phyloP scores from a whole-genome alignment of 1,140 invertebrate genomes.

The Cyclina sinensis region DNA sequence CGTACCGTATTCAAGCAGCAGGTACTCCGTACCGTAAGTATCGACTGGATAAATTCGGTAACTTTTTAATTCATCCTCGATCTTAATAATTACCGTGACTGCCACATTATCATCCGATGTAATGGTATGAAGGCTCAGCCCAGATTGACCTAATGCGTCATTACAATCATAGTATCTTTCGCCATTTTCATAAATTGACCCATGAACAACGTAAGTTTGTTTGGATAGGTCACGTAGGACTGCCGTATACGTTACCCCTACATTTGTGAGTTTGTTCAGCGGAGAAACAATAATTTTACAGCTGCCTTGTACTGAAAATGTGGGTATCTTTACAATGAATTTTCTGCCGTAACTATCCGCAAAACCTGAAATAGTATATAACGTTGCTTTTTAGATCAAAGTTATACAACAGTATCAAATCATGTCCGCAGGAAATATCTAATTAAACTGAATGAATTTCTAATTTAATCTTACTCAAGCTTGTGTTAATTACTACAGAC shows the following conservation, averaged over 20 bases:
- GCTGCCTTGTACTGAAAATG: background rate
- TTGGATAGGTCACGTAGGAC: background rate
- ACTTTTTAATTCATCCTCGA: background rate
- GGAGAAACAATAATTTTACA: constrained; percentile 13
- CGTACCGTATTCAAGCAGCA: background rate
- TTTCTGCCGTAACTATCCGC: constrained; percentile 45
- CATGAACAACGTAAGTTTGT: background rate
- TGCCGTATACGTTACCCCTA: background rate
- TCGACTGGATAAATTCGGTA: constrained; percentile 19
- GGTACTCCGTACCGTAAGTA: constrained; percentile 2
- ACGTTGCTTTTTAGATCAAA: no score
- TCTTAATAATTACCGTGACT: background rate
- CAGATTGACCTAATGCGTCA: background rate
- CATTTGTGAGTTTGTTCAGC: background rate
- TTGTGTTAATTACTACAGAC: no score
- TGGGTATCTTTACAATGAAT: background rate
- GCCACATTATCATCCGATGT: constrained; percentile 34
- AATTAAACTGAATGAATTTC: no score
- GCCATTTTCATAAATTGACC: background rate
- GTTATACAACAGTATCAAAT: no score
- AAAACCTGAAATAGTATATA: constrained; percentile 8
- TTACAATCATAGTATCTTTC: background rate
- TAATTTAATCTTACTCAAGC: no score
- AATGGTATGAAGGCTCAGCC: background rate
- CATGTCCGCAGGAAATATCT: no score